phyloP scores from a whole-genome alignment of 1,140 invertebrate species.

The Lepidurus arcticus region DNA sequence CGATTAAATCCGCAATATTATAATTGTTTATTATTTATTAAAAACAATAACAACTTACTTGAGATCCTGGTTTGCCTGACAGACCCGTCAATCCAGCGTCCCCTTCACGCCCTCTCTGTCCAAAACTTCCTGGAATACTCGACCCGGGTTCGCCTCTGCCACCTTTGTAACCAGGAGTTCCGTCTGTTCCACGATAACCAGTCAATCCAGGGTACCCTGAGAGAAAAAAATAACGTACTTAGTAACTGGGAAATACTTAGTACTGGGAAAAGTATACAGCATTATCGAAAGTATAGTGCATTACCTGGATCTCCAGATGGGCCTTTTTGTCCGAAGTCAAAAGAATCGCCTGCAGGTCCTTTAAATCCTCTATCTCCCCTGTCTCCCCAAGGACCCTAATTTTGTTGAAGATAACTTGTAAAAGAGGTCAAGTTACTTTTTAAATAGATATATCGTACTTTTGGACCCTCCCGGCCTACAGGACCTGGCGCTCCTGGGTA shows the following conservation, averaged over 20 bases:
- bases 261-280: too few species aligned
- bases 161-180: conserved; percentile 38
- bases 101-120: conserved; percentile 32
- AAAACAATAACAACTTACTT: not conserved
- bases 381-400: not conserved
- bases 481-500: too few species aligned
- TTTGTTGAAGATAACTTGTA: too few species aligned
- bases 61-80: conserved; percentile 14
- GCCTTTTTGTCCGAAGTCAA: conserved; percentile 34
- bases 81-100: conserved; percentile 30
- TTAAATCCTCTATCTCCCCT: conserved; percentile 10
- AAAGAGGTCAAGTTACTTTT: too few species aligned
- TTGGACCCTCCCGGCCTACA: too few species aligned
- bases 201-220: conserved; percentile 46
- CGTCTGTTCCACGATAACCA: conserved; percentile 46
- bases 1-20: too few species aligned
- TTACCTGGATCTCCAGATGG: conserved; percentile 35
- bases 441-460: too few species aligned
- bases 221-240: not conserved
- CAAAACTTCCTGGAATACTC: conserved; percentile 38
- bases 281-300: too few species aligned
- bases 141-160: conserved; percentile 41
- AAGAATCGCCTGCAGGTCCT: conserved; percentile 27
- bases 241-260: too few species aligned
- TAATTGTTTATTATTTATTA: too few species aligned